Evolutionary conservation across 2,888 invertebrate genomes (phyloP), one percentile per base, ranked within the genome.

Genomic region (Eumerus sabulonum): DNA sequence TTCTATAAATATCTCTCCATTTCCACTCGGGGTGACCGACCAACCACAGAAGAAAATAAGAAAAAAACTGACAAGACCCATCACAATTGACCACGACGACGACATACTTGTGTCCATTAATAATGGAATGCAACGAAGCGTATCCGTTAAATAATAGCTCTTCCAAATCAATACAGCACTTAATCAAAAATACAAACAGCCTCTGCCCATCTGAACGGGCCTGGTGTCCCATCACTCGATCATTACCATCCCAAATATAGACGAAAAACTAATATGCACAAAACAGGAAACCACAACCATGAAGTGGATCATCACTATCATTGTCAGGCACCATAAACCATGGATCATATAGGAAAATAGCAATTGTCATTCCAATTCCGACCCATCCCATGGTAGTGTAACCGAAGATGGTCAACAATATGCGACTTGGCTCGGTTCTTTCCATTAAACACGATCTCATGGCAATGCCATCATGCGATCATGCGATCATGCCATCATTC

Each of bases 281-380:
- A 74, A 79, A 63, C 64, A 79, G 79, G 73, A 79, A 79, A 74
- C 68, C 68, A 68, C 73, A 77, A 77, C 67, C 77, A 73, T 79
- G 79, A 79, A 79, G 79, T 79, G 74, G 79, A 79, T 74, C 79
- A 79, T 59, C 76, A 57, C n/a, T 36, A 66, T 27, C 27, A 70
- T 50, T 48, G 66, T 27, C 27, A 64, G 76, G 71, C 76, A 76
- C 76, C 71, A 71, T 71, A 40, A n/a, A n/a, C n/a, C n/a, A n/a
- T 7, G 3, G 3, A 71, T 71, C 71, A 68, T 74, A 67, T 68
- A 62, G 50, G 59, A n/a, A 68, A 76, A 71, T 76, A 51, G 45
- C 44, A 35, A 50, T 54, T 60, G 16, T 36, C 3, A 13, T 38
- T 9, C 38, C 63, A 60, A 57, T 11, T 40, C 40, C 11, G 40